A percentile compares a stretch with the other conserved stretches of the same genome.
Conservation (phyloP, 2,888 invertebrate species). For the Carabus problematicus region DNA sequence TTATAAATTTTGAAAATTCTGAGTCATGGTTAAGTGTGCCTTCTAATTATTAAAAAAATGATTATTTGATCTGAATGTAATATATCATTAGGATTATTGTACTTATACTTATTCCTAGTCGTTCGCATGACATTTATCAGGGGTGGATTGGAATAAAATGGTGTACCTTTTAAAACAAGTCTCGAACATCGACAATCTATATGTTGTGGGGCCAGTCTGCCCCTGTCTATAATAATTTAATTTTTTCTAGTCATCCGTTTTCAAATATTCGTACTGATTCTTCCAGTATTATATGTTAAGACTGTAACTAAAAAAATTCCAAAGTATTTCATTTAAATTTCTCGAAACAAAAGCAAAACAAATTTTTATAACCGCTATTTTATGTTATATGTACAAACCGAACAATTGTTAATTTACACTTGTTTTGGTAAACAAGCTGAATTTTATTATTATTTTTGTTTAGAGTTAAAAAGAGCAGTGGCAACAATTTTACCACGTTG, state of each 20-base stretch:
- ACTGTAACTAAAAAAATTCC: constrained; percentile 36
- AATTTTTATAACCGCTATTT: not conserved
- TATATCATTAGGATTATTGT: not conserved
- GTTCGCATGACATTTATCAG: not conserved
- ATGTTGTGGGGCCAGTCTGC: too few relatives aligned
- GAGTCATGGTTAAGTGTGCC: constrained; percentile 17
- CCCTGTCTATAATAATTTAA: too few relatives aligned
- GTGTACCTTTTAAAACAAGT: too few relatives aligned
- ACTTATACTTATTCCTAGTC: constrained; percentile 13
- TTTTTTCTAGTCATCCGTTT: too few relatives aligned
- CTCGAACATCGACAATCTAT: too few relatives aligned
- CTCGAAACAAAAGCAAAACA: constrained; percentile 29
- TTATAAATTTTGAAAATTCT: too few relatives aligned
- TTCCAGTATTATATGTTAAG: constrained; percentile 40
- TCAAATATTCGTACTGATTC: constrained; percentile 3
- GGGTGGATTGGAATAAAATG: not conserved
- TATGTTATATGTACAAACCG: constrained; percentile 25
- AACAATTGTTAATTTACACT: constrained; percentile 21
- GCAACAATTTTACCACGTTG: not conserved
- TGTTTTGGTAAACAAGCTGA: not conserved
- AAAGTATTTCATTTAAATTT: constrained; percentile 30
- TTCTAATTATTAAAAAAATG: not conserved
- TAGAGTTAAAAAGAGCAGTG: not conserved
- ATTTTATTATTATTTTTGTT: not conserved
- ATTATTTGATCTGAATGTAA: too few relatives aligned